phyloP scores from a whole-genome alignment of 2,113 vertebrate species.

The Aspiorhynchus laticeps region DNA sequence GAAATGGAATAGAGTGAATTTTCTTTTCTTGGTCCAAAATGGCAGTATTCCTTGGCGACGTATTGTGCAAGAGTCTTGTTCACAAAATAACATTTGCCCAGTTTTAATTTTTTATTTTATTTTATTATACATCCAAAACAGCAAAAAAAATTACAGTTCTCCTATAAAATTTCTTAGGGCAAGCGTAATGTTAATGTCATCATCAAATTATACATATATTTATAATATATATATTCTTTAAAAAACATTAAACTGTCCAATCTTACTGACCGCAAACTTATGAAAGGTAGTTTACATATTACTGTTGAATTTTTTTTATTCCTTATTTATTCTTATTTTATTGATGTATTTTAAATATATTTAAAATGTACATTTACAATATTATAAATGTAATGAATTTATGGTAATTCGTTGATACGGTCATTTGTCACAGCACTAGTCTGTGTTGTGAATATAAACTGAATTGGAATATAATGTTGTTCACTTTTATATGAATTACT shows the following conservation, averaged over 20 bases:
- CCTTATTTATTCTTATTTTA: no score
- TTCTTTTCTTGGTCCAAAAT: slow-evolving; percentile 23
- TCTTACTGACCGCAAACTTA: no score
- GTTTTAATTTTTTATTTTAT: background rate
- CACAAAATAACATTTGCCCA: background rate
- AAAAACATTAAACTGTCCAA: no score
- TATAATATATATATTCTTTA: no score
- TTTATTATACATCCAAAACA: background rate
- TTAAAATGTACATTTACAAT: no score
- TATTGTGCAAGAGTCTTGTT: background rate
- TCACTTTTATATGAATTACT: background rate
- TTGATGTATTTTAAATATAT: no score
- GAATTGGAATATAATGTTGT: background rate
- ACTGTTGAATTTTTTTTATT: background rate
- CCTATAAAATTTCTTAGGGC: background rate
- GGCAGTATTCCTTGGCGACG: background rate
- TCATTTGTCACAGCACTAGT: no score
- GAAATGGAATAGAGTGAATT: slow-evolving; percentile 29
- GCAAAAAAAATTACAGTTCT: background rate
- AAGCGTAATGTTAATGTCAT: background rate
- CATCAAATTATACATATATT: background rate
- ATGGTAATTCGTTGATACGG: no score
- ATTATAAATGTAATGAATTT: no score
- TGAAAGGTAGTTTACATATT: background rate
- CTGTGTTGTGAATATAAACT: no score